Conservation (phyloP, 2,797 vertebrate species). For the Hemibagrus guttatus region DNA sequence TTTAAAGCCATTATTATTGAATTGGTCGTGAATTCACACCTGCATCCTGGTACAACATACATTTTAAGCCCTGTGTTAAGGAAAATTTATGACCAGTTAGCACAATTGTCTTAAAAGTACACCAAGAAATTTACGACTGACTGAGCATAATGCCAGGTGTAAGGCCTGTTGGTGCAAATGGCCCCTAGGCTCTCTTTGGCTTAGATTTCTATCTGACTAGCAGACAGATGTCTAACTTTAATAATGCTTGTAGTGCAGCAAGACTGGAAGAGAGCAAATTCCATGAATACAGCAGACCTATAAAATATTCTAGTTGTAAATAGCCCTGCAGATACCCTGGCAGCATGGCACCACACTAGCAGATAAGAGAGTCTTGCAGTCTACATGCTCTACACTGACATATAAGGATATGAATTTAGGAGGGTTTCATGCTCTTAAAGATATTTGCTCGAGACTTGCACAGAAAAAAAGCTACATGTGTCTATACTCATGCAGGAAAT, state of each 20-base stretch:
- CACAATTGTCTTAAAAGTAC: background rate
- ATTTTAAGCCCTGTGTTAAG: background rate
- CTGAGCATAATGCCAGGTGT: slow-evolving; percentile 2
- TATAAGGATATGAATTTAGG: slow-evolving; percentile 38
- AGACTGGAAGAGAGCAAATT: slow-evolving; percentile 23
- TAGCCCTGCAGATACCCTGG: slow-evolving; percentile 16
- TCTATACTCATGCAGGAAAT: slow-evolving; percentile 50
- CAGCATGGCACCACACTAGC: slow-evolving; percentile 38
- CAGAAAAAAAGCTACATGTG: slow-evolving; percentile 32
- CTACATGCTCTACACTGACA: slow-evolving; percentile 24
- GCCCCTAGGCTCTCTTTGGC: background rate
- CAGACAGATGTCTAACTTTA: slow-evolving; percentile 15
- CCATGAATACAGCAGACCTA: slow-evolving; percentile 27
- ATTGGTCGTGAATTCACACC: background rate
- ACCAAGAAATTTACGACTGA: background rate
- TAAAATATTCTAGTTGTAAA: slow-evolving; percentile 29
- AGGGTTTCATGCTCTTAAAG: slow-evolving; percentile 34
- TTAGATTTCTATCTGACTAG: slow-evolving; percentile 13
- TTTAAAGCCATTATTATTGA: background rate
- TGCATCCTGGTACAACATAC: background rate
- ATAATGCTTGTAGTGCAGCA: slow-evolving; percentile 4
- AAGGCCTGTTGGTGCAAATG: background rate
- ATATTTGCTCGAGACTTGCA: slow-evolving; percentile 23
- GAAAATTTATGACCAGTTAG: background rate
- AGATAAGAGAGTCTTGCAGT: slow-evolving; percentile 38